Evolutionary conservation across 2,888 invertebrate species (phyloP).

Genomic region (Ametastegia equiseti): DNA sequence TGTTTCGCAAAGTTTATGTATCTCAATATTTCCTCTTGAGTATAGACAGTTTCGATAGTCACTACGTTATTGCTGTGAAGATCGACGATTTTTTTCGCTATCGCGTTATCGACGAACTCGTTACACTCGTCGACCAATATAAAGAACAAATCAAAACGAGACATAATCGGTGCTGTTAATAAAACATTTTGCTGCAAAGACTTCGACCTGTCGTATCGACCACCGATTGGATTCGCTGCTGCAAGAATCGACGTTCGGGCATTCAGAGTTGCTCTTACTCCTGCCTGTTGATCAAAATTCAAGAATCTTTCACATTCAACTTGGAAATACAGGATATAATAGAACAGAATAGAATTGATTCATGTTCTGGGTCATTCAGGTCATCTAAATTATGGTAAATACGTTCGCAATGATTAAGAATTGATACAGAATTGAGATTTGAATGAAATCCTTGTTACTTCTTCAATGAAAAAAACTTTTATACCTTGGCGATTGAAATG

Average conservation of each 20-base stretch:
- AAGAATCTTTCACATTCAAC: slow-evolving; percentile 16
- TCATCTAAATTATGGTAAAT: too few relatives aligned
- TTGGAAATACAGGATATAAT: too few relatives aligned
- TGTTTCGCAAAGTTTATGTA: slow-evolving; percentile 98
- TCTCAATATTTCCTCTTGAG: slow-evolving; percentile 92
- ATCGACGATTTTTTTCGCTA: slow-evolving; percentile 96
- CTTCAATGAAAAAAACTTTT: too few relatives aligned
- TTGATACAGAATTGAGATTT: too few relatives aligned
- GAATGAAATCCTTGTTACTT: too few relatives aligned
- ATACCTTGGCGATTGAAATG: slow-evolving; percentile 96
- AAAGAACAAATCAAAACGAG: slow-evolving; percentile 98
- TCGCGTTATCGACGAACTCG: slow-evolving; percentile 97
- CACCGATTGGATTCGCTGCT: slow-evolving; percentile 98
- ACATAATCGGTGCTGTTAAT: slow-evolving; percentile 98
- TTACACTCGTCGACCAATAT: slow-evolving; percentile 98
- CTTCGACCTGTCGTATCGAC: slow-evolving; percentile 95
- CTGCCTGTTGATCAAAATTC: slow-evolving; percentile 81
- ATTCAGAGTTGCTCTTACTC: slow-evolving; percentile 97
- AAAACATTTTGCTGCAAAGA: slow-evolving; percentile 96
- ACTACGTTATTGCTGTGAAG: slow-evolving; percentile 92
- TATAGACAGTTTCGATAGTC: slow-evolving; percentile 88
- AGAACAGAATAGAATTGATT: too few relatives aligned
- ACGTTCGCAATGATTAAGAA: too few relatives aligned
- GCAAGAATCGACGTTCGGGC: slow-evolving; percentile 98
- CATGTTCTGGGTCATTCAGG: too few relatives aligned